Evolutionary conservation across 2,113 vertebrate species (phyloP).

Genomic region (Rhombomys opimus): DNA sequence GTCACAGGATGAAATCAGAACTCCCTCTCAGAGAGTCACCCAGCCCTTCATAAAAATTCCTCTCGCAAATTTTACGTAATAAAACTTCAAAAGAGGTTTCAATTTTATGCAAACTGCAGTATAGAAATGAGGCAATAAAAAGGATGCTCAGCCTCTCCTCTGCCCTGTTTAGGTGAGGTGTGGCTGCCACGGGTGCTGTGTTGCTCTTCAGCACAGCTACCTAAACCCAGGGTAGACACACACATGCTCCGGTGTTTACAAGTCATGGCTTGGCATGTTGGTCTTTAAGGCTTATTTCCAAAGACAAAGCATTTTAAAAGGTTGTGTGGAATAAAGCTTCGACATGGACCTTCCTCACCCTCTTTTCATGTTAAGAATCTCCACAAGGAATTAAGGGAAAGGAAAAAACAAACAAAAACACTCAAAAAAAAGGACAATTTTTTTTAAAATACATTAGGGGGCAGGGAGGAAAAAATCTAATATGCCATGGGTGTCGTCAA

Average conservation of each 20-base stretch:
- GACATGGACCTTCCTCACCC: not conserved
- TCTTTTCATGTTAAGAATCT: slow-evolving; percentile 14
- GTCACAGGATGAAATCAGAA: slow-evolving; percentile 45
- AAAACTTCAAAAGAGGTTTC: slow-evolving; percentile 63
- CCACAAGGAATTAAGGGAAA: not conserved
- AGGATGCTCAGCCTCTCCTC: not conserved
- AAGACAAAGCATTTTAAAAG: slow-evolving; percentile 33
- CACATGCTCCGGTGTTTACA: not conserved
- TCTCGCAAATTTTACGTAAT: slow-evolving; percentile 41
- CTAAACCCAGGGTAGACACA: not conserved
- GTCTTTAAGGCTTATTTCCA: slow-evolving; percentile 36
- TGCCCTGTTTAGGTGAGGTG: not conserved
- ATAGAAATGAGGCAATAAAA: slow-evolving; percentile 10
- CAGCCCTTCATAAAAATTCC: slow-evolving; percentile 67
- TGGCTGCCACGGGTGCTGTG: not conserved
- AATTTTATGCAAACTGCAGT: not conserved
- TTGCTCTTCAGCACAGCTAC: not conserved
- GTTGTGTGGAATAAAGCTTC: not conserved
- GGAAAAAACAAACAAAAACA: not conserved
- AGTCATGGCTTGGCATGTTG: not conserved
- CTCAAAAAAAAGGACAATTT: not conserved
- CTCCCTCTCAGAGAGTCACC: slow-evolving; percentile 43
- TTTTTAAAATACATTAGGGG: not conserved
- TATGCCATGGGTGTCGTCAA: not conserved
- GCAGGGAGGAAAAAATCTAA: not conserved